phyloP scores from a whole-genome alignment of 2,797 vertebrate genomes.

The Caiman crocodilus region DNA sequence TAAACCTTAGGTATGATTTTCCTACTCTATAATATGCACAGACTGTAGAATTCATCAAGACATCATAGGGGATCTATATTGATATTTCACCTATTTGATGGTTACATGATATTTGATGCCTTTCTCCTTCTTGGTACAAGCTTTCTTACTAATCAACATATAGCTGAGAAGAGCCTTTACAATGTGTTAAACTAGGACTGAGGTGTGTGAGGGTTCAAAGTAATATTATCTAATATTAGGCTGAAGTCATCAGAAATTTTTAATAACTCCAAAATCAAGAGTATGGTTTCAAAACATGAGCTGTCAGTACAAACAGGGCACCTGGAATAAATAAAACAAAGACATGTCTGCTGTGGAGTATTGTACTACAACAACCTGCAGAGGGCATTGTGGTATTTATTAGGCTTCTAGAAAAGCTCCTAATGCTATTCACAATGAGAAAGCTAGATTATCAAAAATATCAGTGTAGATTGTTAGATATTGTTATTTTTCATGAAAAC shows the following conservation, averaged over 20 bases:
- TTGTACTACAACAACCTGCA: not conserved
- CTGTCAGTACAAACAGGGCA: not conserved
- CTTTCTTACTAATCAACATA: not conserved
- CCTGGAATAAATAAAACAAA: not conserved
- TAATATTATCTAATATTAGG: not conserved
- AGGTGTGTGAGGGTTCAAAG: not conserved
- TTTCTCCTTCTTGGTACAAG: not conserved
- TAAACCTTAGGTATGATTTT: not conserved
- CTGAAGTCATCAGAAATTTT: not conserved
- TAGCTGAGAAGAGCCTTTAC: not conserved
- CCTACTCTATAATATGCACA: not conserved
- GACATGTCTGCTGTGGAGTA: rapidly evolving
- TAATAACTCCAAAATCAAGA: not conserved
- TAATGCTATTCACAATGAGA: not conserved
- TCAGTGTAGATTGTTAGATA: not conserved
- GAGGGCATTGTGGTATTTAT: not conserved
- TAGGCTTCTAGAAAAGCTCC: not conserved
- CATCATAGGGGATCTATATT: too few species aligned
- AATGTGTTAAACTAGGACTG: not conserved
- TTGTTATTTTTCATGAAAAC: not conserved
- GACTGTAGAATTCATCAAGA: not conserved
- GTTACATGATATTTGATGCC: not conserved
- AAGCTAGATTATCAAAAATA: not conserved
- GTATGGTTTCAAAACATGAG: not conserved
- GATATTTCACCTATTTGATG: not conserved